A percentile compares a stretch with the other conserved stretches of the same genome.
phyloP scores from a whole-genome alignment of 2,888 invertebrate genomes.

The Oligia latruncula region DNA sequence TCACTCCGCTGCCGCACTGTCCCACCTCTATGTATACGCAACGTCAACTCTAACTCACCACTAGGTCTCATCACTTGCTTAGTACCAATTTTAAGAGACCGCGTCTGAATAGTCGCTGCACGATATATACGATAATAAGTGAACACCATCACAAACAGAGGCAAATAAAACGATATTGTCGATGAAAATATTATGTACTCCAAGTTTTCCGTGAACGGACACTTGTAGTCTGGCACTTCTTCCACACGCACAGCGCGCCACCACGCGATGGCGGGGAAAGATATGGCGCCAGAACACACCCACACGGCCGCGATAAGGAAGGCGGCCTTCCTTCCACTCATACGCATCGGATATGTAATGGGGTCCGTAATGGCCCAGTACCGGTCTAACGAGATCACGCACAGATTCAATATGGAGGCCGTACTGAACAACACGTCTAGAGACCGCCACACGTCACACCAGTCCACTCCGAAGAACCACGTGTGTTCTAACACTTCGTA shows the following conservation, averaged over 20 bases:
- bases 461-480: slow-evolving; percentile 98
- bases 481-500: slow-evolving; percentile 96
- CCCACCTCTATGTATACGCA: slow-evolving; percentile 98
- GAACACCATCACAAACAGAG: slow-evolving; percentile 99
- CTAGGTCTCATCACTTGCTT: slow-evolving; percentile 96
- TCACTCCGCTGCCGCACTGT: slow-evolving; percentile 91
- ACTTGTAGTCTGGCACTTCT: slow-evolving; percentile 95
- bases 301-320: slow-evolving; percentile 98
- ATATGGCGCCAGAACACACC: slow-evolving; percentile 98
- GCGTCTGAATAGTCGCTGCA: slow-evolving; percentile 97
- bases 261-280: slow-evolving; percentile 99
- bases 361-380: slow-evolving; percentile 99
- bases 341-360: slow-evolving; percentile 98
- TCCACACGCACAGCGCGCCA: slow-evolving; percentile 97
- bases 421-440: slow-evolving; percentile 99
- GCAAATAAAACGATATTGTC: slow-evolving; percentile 99
- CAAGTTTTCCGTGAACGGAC: slow-evolving; percentile 98
- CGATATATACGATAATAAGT: slow-evolving; percentile 99
- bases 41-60: slow-evolving; percentile 96
- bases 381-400: slow-evolving; percentile 98
- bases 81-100: slow-evolving; percentile 96
- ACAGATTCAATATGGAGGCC: slow-evolving; percentile 98
- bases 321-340: slow-evolving; percentile 96
- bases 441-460: slow-evolving; percentile 99
- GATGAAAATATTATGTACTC: slow-evolving; percentile 99